These are phyloP conservation scores for Lutraria lutraria DNA, from an alignment of 2,888 invertebrate species.

Conservation along the genomic window DNA sequence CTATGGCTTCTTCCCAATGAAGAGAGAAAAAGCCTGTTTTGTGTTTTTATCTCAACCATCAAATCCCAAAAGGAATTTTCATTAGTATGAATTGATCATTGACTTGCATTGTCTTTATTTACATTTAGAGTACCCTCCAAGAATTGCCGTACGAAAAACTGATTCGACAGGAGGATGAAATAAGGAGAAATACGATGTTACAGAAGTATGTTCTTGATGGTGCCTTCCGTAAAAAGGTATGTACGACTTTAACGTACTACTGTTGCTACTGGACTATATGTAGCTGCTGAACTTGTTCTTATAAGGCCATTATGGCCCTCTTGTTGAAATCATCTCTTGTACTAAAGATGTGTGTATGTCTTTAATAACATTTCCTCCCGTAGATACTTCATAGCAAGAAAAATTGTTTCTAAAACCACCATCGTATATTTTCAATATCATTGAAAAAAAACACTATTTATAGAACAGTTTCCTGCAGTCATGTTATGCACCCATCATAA, in stretches of 20 bases:
- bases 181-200: background rate
- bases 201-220: background rate
- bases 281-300: background rate
- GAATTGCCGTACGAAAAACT: background rate
- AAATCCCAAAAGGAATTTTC: background rate
- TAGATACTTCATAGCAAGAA: too few species aligned
- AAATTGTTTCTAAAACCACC: too few species aligned
- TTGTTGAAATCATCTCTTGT: too few species aligned
- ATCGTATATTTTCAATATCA: too few species aligned
- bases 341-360: too few species aligned
- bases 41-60: background rate
- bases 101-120: background rate
- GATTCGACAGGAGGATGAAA: background rate
- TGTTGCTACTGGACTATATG: background rate
- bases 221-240: background rate
- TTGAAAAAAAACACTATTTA: too few species aligned
- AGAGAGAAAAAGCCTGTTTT: too few species aligned
- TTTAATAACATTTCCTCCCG: too few species aligned
- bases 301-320: too few species aligned
- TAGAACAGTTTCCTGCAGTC: too few species aligned
- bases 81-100: background rate
- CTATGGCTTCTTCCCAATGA: too few species aligned
- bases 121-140: background rate
- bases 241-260: background rate
- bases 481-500: too few species aligned